Conservation (phyloP, 2,113 vertebrate species). For the Rhea americana region DNA sequence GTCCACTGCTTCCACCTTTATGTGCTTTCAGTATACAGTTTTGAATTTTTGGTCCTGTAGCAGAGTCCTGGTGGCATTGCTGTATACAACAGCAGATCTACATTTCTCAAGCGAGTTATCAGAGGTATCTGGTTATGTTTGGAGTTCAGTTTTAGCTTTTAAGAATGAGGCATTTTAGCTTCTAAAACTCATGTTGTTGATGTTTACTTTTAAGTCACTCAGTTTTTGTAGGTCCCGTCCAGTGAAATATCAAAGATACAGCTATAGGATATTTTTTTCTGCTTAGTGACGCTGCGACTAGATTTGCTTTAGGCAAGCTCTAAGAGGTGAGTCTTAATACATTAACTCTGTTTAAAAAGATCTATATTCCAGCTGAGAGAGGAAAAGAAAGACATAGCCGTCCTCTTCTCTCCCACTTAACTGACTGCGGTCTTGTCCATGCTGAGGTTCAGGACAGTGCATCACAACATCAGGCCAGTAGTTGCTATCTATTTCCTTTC, state of each 20-base stretch:
- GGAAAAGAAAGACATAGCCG: neutral
- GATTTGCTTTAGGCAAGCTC: neutral
- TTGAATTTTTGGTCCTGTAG: neutral
- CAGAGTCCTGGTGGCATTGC: neutral
- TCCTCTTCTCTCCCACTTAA: neutral
- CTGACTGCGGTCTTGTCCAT: neutral
- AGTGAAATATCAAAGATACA: neutral
- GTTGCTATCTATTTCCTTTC: neutral
- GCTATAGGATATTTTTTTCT: neutral
- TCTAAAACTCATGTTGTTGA: neutral
- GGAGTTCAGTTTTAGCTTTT: neutral
- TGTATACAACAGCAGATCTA: neutral
- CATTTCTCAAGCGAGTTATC: constrained; percentile 5
- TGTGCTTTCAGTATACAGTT: neutral
- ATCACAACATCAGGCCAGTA: neutral
- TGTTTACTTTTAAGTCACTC: constrained; percentile 15
- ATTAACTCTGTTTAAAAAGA: neutral
- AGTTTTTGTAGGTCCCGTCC: neutral
- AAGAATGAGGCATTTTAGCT: neutral
- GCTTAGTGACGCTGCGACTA: neutral
- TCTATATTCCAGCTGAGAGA: neutral
- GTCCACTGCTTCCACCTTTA: neutral
- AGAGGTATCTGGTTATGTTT: neutral
- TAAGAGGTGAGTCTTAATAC: neutral
- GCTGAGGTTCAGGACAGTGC: neutral